Percentiles rank a stretch among this genome's conserved stretches.
Evolutionary conservation across 2,797 vertebrate genomes (phyloP).

Genomic region (Schizopygopsis pylzovi): DNA sequence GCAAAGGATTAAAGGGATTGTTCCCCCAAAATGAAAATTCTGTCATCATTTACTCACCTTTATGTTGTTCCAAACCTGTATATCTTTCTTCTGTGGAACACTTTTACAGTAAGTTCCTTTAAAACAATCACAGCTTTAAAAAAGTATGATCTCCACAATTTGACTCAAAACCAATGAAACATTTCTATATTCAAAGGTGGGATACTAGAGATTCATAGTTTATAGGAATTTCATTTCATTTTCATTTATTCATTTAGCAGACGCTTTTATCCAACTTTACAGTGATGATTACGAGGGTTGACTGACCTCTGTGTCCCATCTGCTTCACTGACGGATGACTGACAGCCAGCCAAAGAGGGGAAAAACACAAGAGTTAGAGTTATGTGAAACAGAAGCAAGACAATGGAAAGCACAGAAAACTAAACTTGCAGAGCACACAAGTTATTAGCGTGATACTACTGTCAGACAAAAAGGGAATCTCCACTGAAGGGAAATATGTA

Average conservation of each 20-base stretch:
- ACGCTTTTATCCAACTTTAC: conserved; percentile 27
- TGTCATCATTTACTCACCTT: neutral
- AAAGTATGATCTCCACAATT: neutral
- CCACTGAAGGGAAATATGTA: conserved; percentile 3
- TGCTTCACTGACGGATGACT: conserved; percentile 30
- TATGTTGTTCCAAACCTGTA: neutral
- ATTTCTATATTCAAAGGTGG: neutral
- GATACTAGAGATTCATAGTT: conserved; percentile 32
- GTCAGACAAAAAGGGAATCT: neutral
- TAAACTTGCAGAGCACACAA: conserved; percentile 41
- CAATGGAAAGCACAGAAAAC: conserved; percentile 47
- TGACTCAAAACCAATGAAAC: neutral
- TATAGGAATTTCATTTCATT: neutral
- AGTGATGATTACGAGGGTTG: conserved; percentile 73
- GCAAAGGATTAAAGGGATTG: neutral
- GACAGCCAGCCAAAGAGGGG: conserved; percentile 26
- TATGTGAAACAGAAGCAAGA: neutral
- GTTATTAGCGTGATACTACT: neutral
- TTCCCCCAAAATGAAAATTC: neutral
- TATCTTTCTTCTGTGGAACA: neutral
- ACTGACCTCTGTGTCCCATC: conserved; percentile 66
- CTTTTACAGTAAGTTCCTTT: neutral
- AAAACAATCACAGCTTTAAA: neutral
- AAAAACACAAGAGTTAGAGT: neutral
- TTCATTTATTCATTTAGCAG: too few species aligned